These are phyloP conservation scores for Brachionus rotundiformis DNA, from an alignment of 1,140 invertebrate species.

Conservation along the genomic window DNA sequence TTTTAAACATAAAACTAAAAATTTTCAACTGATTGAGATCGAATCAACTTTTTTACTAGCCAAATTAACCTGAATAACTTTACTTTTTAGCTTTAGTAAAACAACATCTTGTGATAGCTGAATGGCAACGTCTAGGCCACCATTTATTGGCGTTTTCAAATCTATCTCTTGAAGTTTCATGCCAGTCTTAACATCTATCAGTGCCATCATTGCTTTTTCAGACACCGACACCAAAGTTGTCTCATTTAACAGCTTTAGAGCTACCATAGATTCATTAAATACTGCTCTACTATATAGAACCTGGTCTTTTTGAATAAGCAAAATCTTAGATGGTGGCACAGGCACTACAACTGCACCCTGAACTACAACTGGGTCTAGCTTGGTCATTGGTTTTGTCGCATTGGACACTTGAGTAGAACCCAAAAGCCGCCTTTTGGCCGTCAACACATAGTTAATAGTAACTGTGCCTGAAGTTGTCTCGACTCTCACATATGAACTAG, in stretches of 20 bases:
- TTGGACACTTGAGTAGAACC: neutral
- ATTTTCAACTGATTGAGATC: neutral
- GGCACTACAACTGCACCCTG: neutral
- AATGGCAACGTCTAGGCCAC: neutral
- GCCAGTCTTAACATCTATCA: neutral
- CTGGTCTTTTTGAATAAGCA: neutral
- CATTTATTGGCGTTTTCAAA: neutral
- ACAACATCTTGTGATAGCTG: neutral
- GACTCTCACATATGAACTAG: neutral
- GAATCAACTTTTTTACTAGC: neutral
- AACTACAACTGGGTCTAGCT: neutral
- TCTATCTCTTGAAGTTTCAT: neutral
- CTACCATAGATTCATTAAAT: neutral
- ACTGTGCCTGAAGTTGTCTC: neutral
- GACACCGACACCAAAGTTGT: neutral
- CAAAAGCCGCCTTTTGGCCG: too few species aligned
- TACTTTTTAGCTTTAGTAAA: neutral
- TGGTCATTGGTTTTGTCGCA: neutral
- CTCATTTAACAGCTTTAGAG: neutral
- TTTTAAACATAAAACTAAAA: too few species aligned
- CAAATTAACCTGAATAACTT: neutral
- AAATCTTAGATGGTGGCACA: neutral
- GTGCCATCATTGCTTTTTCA: neutral
- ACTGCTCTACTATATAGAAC: neutral
- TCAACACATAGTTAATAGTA: too few species aligned